Evolutionary conservation across 2,797 vertebrate genomes (phyloP).

Genomic region (Tokudaia muenninki): DNA sequence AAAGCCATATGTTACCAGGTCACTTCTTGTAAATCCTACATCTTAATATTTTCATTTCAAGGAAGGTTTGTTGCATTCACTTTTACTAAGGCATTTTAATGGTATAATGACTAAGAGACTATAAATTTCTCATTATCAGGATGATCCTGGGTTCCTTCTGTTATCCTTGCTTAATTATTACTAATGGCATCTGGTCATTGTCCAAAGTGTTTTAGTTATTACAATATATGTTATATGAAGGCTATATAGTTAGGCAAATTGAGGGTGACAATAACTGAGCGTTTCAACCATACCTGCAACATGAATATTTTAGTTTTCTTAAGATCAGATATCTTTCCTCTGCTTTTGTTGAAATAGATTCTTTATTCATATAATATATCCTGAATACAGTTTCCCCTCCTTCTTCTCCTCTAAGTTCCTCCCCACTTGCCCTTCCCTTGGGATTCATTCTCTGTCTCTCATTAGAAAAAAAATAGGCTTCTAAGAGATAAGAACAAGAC

Average conservation of each 20-base stretch:
- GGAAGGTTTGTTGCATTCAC: background rate
- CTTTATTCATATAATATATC: background rate
- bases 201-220: background rate
- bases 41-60: background rate
- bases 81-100: background rate
- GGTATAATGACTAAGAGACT: background rate
- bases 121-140: background rate
- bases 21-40: background rate
- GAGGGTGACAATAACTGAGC: background rate
- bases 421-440: background rate
- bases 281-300: background rate
- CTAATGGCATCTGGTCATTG: background rate
- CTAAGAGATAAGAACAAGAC: background rate
- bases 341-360: background rate
- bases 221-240: background rate
- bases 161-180: background rate
- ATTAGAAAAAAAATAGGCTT: background rate
- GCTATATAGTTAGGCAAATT: background rate
- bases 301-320: background rate
- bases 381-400: background rate
- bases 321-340: background rate
- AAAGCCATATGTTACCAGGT: background rate
- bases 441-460: too few relatives aligned
- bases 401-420: background rate
- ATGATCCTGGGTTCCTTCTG: background rate